Base-by-base conservation (phyloP, 2,888 invertebrate genomes). In the Cartodere bifasciata region DNA sequence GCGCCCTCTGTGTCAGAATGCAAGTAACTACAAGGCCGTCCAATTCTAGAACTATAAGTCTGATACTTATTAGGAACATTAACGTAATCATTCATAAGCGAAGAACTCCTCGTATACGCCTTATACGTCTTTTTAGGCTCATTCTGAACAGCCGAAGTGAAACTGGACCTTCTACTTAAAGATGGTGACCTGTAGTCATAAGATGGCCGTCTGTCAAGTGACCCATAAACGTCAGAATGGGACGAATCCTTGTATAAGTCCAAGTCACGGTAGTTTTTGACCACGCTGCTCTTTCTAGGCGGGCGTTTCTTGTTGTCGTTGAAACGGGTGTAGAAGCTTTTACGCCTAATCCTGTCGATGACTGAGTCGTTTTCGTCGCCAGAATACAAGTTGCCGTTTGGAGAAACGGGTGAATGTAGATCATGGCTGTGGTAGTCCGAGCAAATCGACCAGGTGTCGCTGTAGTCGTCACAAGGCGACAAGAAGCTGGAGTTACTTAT, bases 311-410 rank as follows among this genome's bases (percentile, higher is more conserved):
- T 81, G 53, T 82, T 76, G 50, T 87, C 85, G 53, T 90, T 88
- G 54, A 90, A 90, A 43, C 88, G 68, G 9, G 82, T 75, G 53
- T 87, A 90, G 60, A 86, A 90, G 55, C 88, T 88, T 55, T 87
- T 86, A 16, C 90, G 69, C 44, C 84, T 69, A 47, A 90, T 90
- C 47, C 90, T 69, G 50, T 90, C 90, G 29, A 78, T 77, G 23
- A 90, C 76, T 35, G 84, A 85, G 35, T 75, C 64, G 34, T 60
- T 62, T 27, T 65, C 65, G 41, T 68, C 67, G 5, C 58, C 59
- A 5, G 63, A 60, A 40, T 49, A 54, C 11, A 50, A 31, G 23
- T 50, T 41, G 17, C 51, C 51, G 23, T 55, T 54, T 3, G 60
- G 59, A 7, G 65, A 64, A 7, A 69, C 64, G 2, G 68, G 60